Evolutionary conservation across 2,113 vertebrate genomes (phyloP).

Genomic region (Boulengeromyrus knoepffleri): DNA sequence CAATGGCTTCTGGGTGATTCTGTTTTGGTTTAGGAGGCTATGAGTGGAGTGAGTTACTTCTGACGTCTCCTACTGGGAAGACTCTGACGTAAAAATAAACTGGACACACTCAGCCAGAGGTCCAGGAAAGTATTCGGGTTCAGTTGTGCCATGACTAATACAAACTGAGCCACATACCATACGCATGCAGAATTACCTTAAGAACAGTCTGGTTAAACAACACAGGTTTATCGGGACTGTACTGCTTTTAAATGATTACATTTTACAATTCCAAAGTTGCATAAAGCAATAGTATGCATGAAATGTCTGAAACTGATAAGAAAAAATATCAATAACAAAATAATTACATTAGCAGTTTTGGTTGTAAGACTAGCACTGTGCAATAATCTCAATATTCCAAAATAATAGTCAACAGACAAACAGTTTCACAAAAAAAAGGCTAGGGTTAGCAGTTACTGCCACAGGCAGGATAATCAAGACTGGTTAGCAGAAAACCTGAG

Average conservation of each 20-base stretch:
- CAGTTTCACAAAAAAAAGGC: background rate
- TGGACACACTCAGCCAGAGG: background rate
- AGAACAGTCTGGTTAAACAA: background rate
- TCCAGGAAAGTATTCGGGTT: background rate
- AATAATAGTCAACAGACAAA: background rate
- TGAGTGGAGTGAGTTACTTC: background rate
- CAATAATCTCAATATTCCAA: background rate
- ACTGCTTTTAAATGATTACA: background rate
- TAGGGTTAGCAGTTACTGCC: background rate
- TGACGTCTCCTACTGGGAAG: background rate
- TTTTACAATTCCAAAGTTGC: background rate
- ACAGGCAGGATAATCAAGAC: background rate
- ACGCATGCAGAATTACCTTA: background rate
- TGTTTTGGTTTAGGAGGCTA: background rate
- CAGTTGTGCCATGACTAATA: background rate
- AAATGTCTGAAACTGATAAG: background rate
- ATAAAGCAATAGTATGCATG: background rate
- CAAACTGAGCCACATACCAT: background rate
- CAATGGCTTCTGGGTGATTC: background rate
- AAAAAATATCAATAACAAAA: background rate
- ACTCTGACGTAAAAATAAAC: background rate
- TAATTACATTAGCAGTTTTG: background rate
- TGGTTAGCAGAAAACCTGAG: background rate
- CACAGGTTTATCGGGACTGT: background rate
- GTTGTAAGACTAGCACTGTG: background rate